phyloP scores from a whole-genome alignment of 2,113 vertebrate genomes.

The Pterophyllum scalare region DNA sequence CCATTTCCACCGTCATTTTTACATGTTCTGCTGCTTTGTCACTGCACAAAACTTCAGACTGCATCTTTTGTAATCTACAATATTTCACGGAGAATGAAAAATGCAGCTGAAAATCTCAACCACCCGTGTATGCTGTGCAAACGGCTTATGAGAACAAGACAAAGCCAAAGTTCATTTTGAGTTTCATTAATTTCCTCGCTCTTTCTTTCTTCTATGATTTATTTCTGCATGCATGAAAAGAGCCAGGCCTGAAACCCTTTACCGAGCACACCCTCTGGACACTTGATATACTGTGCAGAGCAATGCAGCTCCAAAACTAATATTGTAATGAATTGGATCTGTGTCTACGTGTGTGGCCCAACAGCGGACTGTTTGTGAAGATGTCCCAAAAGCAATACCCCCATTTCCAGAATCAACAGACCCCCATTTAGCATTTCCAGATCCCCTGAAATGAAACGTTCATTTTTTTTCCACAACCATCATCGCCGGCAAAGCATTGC shows the following conservation, averaged over 20 bases:
- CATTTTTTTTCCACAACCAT: slow-evolving; percentile 60
- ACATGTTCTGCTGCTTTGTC: not conserved
- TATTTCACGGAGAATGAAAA: slow-evolving; percentile 17
- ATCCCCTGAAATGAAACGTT: slow-evolving; percentile 74
- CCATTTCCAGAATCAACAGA: slow-evolving; percentile 72
- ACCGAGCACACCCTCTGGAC: slow-evolving; percentile 23
- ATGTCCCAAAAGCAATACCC: slow-evolving; percentile 74
- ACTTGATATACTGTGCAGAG: slow-evolving; percentile 52
- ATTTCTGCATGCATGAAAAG: slow-evolving; percentile 23
- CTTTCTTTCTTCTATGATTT: slow-evolving; percentile 45
- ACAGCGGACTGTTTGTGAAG: slow-evolving; percentile 60
- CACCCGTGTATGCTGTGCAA: not conserved
- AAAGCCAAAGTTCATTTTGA: slow-evolving; percentile 54
- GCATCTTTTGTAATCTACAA: not conserved
- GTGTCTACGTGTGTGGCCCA: slow-evolving; percentile 60
- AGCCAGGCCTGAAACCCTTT: slow-evolving; percentile 29
- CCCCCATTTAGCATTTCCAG: slow-evolving; percentile 67
- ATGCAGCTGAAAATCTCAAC: slow-evolving; percentile 14
- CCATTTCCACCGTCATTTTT: not conserved
- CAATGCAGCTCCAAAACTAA: slow-evolving; percentile 65
- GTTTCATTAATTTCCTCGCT: slow-evolving; percentile 56
- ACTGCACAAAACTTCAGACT: not conserved
- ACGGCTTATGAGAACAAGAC: slow-evolving; percentile 21
- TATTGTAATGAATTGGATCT: slow-evolving; percentile 68
- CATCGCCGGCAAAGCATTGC: slow-evolving; percentile 66